Evolutionary conservation across 2,888 invertebrate species (phyloP).

Genomic region (Diplolepis rosae): DNA sequence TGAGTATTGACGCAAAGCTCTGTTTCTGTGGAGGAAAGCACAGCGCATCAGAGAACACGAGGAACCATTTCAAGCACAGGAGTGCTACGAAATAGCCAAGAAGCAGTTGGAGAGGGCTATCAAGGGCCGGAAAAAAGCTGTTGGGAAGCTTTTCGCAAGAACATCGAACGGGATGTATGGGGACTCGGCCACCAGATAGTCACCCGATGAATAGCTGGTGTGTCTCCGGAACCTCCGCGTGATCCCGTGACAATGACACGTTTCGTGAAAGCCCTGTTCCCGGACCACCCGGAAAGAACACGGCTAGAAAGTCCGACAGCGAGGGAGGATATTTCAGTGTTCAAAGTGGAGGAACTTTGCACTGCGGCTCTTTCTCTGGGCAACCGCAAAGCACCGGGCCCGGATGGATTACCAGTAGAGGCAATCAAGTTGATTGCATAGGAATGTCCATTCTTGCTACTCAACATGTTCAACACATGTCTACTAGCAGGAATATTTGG

Average conservation of each 20-base stretch:
- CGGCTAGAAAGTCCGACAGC: not conserved
- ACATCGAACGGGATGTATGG: conserved; percentile 50
- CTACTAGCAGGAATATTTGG: conserved; percentile 40
- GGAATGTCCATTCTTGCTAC: conserved; percentile 32
- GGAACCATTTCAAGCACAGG: not conserved
- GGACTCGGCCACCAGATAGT: conserved; percentile 51
- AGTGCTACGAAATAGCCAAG: conserved; percentile 32
- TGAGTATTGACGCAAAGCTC: conserved; percentile 41
- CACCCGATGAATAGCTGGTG: conserved; percentile 16
- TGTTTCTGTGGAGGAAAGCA: conserved; percentile 34
- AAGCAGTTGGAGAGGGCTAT: conserved; percentile 32
- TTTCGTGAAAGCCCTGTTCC: conserved; percentile 40
- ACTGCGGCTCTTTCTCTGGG: conserved; percentile 37
- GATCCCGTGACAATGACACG: conserved; percentile 9
- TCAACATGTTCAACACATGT: conserved; percentile 37
- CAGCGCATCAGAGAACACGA: conserved; percentile 33
- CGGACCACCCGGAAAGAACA: conserved; percentile 29
- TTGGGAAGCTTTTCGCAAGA: conserved; percentile 48
- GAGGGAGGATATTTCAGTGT: conserved; percentile 12
- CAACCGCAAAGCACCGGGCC: conserved; percentile 48
- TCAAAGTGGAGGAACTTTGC: conserved; percentile 41
- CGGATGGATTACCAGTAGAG: conserved; percentile 51
- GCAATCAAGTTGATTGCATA: conserved; percentile 41
- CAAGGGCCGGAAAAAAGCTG: conserved; percentile 38
- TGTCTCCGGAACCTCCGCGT: not conserved